Base-by-base conservation (phyloP, 2,797 vertebrate species). In the Parauchenoglanis punctatus region DNA sequence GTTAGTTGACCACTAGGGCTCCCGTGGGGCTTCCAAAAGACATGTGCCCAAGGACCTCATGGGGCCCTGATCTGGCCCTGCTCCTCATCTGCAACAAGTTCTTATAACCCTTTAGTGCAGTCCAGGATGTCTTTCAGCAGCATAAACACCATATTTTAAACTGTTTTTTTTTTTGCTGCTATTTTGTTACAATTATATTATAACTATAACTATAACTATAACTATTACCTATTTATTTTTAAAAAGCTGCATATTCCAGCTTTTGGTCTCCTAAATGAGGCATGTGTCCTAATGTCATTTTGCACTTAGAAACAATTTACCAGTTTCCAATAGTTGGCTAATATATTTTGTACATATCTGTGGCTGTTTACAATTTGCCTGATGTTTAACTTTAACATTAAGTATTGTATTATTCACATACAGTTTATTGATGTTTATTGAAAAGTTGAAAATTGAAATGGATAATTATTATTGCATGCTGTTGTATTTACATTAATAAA, bases 191-290 rank as follows among this genome's bases (percentile, higher is more conserved):
- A 76, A 28, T 76, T 6, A 15, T 28, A 76, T 52, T 76, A 7
- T 1, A 44, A 46, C 23, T 23, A 44, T 10, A 7, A 58, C 78
- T 31, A n/a, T 7, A 44, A 58, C 78, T 80, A n/a, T 7, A 44
- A 58, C 78, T 31, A 84, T 13, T 85, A 18, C 58, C 70, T 63
- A 10, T 72, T 86, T 58, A 7, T 82, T 81, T 78, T 78, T 20
- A 0, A 17, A 8, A 40, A 20, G 28, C 35, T 59, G 1, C 23
- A 40, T 35, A 35, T 58, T 35, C 0, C 35, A 81, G 3, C 5
- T 65, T 81, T 44, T 61, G 5, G n/a, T 73, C 11, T 86, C 82
- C 3, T 61, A 75, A 80, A 54, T 72, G n/a, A 73, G 40, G 1
- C 31, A 28, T 2, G 31, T 68, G 46, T 86, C 23, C 31, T 81